A percentile compares a stretch with the other conserved stretches of the same genome.
phyloP scores from a whole-genome alignment of 92 coral and sea anemone genomes.

The Scolanthus callimorphus region DNA sequence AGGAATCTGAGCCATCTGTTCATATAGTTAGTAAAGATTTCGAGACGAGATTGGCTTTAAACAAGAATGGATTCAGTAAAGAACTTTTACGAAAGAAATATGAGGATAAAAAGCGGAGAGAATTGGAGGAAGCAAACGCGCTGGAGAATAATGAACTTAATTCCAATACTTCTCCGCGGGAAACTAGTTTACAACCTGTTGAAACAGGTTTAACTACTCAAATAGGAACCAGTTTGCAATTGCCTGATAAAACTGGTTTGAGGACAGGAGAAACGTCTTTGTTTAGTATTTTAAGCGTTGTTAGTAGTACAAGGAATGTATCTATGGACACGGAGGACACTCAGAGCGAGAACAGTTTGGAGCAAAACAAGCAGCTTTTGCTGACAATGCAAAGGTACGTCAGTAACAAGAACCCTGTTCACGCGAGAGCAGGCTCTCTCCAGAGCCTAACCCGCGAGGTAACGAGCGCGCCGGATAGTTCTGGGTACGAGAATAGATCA shows the following conservation, averaged over 20 bases:
- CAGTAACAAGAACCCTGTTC: too few species aligned
- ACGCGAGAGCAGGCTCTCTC: too few species aligned
- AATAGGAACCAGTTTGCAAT: not conserved
- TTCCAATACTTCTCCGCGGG: not conserved
- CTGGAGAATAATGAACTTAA: not conserved
- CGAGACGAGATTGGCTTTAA: slow-evolving; percentile 24
- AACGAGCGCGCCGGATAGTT: too few species aligned
- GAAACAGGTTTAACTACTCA: not conserved
- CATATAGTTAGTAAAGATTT: slow-evolving; percentile 28
- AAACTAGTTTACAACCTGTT: not conserved
- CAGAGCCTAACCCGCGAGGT: too few species aligned
- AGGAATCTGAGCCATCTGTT: slow-evolving; percentile 3
- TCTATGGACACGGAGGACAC: slow-evolving; percentile 48
- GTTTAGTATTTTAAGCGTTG: slow-evolving; percentile 72
- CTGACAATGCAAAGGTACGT: slow-evolving; percentile 91
- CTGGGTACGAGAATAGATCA: too few species aligned
- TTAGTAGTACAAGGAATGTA: slow-evolving; percentile 57
- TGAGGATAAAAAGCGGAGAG: slow-evolving; percentile 8
- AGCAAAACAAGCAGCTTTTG: slow-evolving; percentile 79
- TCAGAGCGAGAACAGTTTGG: slow-evolving; percentile 60
- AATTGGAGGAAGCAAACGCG: slow-evolving; percentile 4
- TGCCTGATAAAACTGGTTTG: slow-evolving; percentile 10
- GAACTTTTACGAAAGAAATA: slow-evolving; percentile 7
- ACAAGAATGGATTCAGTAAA: slow-evolving; percentile 34
- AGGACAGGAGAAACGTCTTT: slow-evolving; percentile 43